A percentile compares a stretch with the other conserved stretches of the same genome.
Evolutionary conservation across 2,888 invertebrate species (phyloP).

Genomic region (Tachina fera): DNA sequence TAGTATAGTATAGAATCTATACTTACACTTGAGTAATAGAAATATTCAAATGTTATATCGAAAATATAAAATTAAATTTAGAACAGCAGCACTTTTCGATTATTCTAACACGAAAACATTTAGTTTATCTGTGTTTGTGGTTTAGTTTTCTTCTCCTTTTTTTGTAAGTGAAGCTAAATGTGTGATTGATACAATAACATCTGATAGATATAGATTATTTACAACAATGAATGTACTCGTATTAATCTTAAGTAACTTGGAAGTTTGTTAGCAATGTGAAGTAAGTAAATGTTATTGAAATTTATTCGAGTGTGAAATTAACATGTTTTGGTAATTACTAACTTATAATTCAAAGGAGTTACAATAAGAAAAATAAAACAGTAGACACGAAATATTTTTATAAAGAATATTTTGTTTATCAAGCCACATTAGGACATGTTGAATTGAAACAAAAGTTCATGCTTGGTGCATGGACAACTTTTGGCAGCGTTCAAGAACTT

Average conservation of each 20-base stretch:
- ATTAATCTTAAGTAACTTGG: slow-evolving; percentile 8
- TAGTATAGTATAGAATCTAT: no score
- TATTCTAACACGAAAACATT: slow-evolving; percentile 58
- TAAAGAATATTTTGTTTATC: no score
- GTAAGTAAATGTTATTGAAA: slow-evolving; percentile 1
- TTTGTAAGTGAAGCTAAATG: background rate
- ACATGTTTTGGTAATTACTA: slow-evolving; percentile 18
- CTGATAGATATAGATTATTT: background rate
- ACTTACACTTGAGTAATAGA: background rate
- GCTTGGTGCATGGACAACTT: no score
- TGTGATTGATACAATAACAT: slow-evolving; percentile 31
- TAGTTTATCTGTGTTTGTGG: slow-evolving; percentile 55
- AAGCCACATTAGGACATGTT: no score
- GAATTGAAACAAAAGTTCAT: no score
- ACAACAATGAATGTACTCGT: background rate
- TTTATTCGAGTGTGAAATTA: slow-evolving; percentile 1
- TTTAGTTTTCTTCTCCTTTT: slow-evolving; percentile 25
- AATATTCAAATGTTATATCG: slow-evolving; percentile 1
- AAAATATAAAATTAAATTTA: slow-evolving; percentile 19
- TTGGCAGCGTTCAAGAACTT: no score
- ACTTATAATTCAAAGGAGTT: background rate
- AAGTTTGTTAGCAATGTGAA: background rate
- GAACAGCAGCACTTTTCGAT: slow-evolving; percentile 64
- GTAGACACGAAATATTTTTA: no score
- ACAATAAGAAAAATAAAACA: background rate